Percentiles rank a stretch among this genome's conserved stretches.
These are phyloP conservation scores for Meiosimyza platycephala DNA, from an alignment of 2,888 invertebrate species.

Conservation along the genomic window DNA sequence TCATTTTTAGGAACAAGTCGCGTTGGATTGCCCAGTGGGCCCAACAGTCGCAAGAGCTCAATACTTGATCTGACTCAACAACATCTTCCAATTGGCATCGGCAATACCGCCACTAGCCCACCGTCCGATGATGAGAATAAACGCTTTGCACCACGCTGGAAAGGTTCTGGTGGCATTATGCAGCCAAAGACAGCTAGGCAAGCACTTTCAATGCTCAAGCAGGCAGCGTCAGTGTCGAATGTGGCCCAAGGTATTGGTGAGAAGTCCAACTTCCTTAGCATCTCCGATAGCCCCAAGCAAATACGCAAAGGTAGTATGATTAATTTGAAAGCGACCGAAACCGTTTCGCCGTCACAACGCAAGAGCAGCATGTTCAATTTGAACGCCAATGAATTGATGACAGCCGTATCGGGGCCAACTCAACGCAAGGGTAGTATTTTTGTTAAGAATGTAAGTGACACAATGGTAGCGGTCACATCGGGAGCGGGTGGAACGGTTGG, in stretches of 20 bases:
- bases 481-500: slow-evolving; percentile 19
- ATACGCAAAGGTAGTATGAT: slow-evolving; percentile 58
- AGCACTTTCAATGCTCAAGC: slow-evolving; percentile 60
- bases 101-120: slow-evolving; percentile 70
- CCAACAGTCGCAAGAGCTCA: slow-evolving; percentile 70
- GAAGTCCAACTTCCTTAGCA: slow-evolving; percentile 45
- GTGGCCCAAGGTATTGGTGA: slow-evolving; percentile 50
- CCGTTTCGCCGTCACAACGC: slow-evolving; percentile 46
- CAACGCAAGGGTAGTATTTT: slow-evolving; percentile 48
- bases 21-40: slow-evolving; percentile 61
- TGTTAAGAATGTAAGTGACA: slow-evolving; percentile 11
- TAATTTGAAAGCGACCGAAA: slow-evolving; percentile 47
- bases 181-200: slow-evolving; percentile 60
- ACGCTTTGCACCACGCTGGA: slow-evolving; percentile 62
- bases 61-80: slow-evolving; percentile 70
- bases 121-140: slow-evolving; percentile 70
- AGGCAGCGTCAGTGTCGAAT: slow-evolving; percentile 63
- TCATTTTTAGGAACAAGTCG: slow-evolving; percentile 63
- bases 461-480: background rate
- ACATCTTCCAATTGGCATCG: slow-evolving; percentile 57
- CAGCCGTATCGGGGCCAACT: slow-evolving; percentile 5
- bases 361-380: slow-evolving; percentile 58
- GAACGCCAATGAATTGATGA: slow-evolving; percentile 33
- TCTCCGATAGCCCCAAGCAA: slow-evolving; percentile 43
- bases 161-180: slow-evolving; percentile 61